These are phyloP conservation scores for Rhagoletis zephyria DNA, from an alignment of 1,140 invertebrate species.

Conservation along the genomic window DNA sequence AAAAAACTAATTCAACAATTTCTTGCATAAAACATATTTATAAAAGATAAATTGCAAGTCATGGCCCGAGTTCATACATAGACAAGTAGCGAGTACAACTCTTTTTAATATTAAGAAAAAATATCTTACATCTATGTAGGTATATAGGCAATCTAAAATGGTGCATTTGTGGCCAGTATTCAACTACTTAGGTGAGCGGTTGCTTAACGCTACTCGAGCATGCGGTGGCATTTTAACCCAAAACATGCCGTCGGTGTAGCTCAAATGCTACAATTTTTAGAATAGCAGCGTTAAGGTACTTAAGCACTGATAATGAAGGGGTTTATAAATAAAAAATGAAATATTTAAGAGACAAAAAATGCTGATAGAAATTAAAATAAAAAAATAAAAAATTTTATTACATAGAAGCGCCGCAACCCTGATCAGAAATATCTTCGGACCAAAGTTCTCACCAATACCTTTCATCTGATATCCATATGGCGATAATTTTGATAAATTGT, in stretches of 20 bases:
- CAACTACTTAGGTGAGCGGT: not conserved
- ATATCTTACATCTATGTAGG: not conserved
- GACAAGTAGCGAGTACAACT: conserved; percentile 21
- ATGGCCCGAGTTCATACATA: not conserved
- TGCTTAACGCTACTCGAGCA: not conserved
- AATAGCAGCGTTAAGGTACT: too few relatives aligned
- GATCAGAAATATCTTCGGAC: too few relatives aligned
- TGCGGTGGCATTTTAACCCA: not conserved
- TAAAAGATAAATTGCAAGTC: conserved; percentile 45
- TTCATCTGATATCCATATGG: too few relatives aligned
- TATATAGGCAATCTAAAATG: not conserved
- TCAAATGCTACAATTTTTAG: too few relatives aligned
- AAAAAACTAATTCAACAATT: not conserved
- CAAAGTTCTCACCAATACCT: too few relatives aligned
- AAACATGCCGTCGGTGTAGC: not conserved
- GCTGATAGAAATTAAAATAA: too few relatives aligned
- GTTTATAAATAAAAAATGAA: too few relatives aligned
- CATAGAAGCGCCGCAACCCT: too few relatives aligned
- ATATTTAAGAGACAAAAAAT: too few relatives aligned
- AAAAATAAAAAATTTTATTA: too few relatives aligned
- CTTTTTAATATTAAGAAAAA: conserved; percentile 19
- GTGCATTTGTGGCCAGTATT: not conserved
- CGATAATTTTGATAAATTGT: too few relatives aligned
- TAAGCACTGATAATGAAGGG: too few relatives aligned
- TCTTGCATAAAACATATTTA: not conserved